Conservation (phyloP, 2,113 vertebrate genomes). For the Brachyistius frenatus region DNA sequence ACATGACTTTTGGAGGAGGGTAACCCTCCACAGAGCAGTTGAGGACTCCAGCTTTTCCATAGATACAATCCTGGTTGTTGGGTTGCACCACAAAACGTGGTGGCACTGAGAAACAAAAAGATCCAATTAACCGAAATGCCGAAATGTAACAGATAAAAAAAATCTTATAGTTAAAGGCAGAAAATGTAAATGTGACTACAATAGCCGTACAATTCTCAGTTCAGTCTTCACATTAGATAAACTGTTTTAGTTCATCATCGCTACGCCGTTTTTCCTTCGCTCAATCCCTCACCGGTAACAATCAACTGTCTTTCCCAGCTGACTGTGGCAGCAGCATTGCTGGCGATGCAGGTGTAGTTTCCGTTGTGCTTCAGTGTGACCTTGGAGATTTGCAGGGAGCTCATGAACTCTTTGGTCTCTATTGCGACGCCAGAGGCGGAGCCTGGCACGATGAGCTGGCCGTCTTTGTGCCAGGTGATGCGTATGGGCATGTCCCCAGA, state of each 20-base stretch:
- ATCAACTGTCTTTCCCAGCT: slow-evolving; percentile 97
- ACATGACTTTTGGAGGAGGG: slow-evolving; percentile 98
- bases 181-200: background rate
- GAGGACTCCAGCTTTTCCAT: slow-evolving; percentile 95
- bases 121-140: slow-evolving; percentile 6
- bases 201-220: background rate
- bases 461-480: slow-evolving; percentile 99
- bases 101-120: slow-evolving; percentile 86
- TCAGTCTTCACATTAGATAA: slow-evolving; percentile 19
- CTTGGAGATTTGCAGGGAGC: slow-evolving; percentile 98
- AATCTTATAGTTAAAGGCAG: background rate
- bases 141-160: background rate
- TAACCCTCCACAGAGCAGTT: slow-evolving; percentile 98
- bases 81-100: slow-evolving; percentile 98
- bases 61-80: slow-evolving; percentile 99
- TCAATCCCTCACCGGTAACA: slow-evolving; percentile 89
- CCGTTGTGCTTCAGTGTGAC: slow-evolving; percentile 98
- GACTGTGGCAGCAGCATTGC: slow-evolving; percentile 95
- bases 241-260: slow-evolving; percentile 29
- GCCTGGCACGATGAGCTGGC: slow-evolving; percentile 94
- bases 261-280: background rate
- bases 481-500: slow-evolving; percentile 99
- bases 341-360: slow-evolving; percentile 99
- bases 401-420: slow-evolving; percentile 99
- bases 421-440: slow-evolving; percentile 94